Percentiles rank a stretch among this genome's conserved stretches.
Conservation (phyloP, 1,140 invertebrate species). For the Anastatus disparis region DNA sequence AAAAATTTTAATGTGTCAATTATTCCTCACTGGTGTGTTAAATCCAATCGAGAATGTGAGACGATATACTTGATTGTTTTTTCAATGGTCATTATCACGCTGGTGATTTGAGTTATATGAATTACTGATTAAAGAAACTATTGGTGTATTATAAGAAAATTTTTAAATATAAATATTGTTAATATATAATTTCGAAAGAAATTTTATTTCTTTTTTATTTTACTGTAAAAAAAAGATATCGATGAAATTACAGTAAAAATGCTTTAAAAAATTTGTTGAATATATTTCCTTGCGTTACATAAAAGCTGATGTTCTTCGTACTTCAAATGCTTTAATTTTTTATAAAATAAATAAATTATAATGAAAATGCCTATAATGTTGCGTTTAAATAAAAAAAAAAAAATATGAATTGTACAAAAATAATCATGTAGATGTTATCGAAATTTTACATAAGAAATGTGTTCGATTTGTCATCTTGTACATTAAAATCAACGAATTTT, state of each 20-base stretch:
- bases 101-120: conserved; percentile 10
- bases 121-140: conserved; percentile 14
- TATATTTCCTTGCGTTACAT: background rate
- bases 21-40: conserved; percentile 35
- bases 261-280: background rate
- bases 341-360: background rate
- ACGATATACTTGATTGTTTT: background rate
- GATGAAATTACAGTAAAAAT: too few relatives aligned
- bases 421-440: conserved; percentile 26
- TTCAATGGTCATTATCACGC: background rate
- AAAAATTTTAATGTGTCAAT: conserved; percentile 41
- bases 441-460: conserved; percentile 27
- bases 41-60: conserved; percentile 32
- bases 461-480: conserved; percentile 40
- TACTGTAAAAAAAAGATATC: background rate
- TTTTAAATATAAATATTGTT: conserved; percentile 10
- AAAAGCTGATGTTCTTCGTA: background rate
- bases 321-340: conserved; percentile 19
- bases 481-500: conserved; percentile 31
- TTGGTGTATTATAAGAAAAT: background rate
- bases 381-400: too few relatives aligned
- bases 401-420: conserved; percentile 38
- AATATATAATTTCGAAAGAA: background rate
- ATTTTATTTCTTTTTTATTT: background rate
- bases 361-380: too few relatives aligned